Conservation (phyloP, 2,113 vertebrate genomes). For the Macroglossus sobrinus region DNA sequence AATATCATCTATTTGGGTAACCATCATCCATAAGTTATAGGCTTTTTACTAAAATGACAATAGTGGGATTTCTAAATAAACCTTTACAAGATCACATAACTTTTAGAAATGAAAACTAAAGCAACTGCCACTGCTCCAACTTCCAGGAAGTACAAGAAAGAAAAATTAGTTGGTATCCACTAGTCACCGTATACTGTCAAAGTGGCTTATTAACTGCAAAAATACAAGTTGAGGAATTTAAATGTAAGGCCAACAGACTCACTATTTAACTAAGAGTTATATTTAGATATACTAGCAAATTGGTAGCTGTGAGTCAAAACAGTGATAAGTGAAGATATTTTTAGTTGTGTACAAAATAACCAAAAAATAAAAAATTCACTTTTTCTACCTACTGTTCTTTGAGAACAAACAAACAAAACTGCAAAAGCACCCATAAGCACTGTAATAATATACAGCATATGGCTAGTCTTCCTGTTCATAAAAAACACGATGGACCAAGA, state of each 20-base stretch:
- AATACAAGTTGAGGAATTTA: background rate
- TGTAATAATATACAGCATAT: background rate
- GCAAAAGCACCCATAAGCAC: background rate
- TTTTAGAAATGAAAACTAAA: constrained; percentile 21
- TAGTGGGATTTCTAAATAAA: background rate
- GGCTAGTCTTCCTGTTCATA: background rate
- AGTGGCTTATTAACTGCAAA: background rate
- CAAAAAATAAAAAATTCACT: background rate
- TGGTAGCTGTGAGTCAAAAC: background rate
- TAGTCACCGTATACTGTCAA: background rate
- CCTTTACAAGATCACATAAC: background rate
- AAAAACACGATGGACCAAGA: background rate
- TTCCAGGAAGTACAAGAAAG: background rate
- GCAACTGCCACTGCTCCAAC: background rate
- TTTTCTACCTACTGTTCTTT: background rate
- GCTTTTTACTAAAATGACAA: background rate
- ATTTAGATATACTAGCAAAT: background rate
- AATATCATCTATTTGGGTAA: background rate
- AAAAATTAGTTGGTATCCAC: background rate
- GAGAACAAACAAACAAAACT: constrained; percentile 10
- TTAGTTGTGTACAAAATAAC: background rate
- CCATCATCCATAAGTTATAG: background rate
- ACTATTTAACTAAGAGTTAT: background rate
- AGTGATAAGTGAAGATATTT: background rate
- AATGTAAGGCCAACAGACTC: background rate